Base-by-base conservation (phyloP, 2,113 vertebrate species). In the Indicator indicator region DNA sequence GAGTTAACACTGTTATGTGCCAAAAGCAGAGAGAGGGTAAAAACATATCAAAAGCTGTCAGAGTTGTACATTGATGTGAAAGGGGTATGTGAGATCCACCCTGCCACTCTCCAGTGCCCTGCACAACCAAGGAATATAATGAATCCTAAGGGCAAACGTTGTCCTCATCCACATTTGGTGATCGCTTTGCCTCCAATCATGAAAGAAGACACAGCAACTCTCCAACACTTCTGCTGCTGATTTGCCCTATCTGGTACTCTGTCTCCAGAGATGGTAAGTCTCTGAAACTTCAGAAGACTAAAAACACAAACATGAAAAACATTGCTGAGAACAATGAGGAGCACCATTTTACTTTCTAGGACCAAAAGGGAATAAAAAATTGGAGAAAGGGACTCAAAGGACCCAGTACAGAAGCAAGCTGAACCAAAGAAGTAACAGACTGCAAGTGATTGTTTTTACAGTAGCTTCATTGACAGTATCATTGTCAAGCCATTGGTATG, bases 241-340 rank as follows among this genome's bases (percentile, higher is more conserved):
- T 95, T 88, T 93, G 75, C 14, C 23, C n/a, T 50, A 50, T 93
- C 70, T 96, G 90, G 69, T 78, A 62, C 33, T 83, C 69, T 69
- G 42, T 82, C 73, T 75, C 73, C 58, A 78, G 62, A 48, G 65
- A 40, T 64, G 23, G 54, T 58, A 75, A 72, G 30, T 76, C 76
- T 84, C 83, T 42, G 78, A 88, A 58, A 84, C 80, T 93, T 82
- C 63, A 82, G 67, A 88, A 82, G 36, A 26, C 74, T 89, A 64
- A n/a, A 84, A 92, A 84, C 8, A 62, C 24, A 84, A 78, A 50
- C 70, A 84, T 59, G 40, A 64, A 83, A 80, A 93, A 38, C 38
- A 58, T 44, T 38, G 27, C 56, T 83, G 75, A 80, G 72, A 93
- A 77, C 32, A 88, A 78, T 60, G 32, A 83, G 7, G 14, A 80